Evolutionary conservation across 2,888 invertebrate species (phyloP), one percentile per base, ranked within the genome.

Genomic region (Timema cristinae): DNA sequence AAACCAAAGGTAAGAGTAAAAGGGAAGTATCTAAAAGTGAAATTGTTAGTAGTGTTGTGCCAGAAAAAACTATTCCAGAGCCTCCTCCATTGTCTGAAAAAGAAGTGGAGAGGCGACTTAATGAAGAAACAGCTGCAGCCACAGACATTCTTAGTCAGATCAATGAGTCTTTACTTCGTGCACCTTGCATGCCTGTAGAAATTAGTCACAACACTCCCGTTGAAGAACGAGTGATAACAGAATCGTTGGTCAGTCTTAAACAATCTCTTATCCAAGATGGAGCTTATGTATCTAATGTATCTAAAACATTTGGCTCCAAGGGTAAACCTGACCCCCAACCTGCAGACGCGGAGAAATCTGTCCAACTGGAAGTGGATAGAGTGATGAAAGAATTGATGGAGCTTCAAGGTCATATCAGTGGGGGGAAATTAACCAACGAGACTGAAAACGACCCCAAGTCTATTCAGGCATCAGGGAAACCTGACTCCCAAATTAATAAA

Each of bases 81-180:
- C 5, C 61, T 9, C 59, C 68, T 11, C 32, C 52, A n/a, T 50
- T 68, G n/a, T 59, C 51, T 15, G 71, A 73, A 32, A 63, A 70
- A 69, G 69, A 72, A 47, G 66, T 61, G 47, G 71, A 71, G 56
- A 66, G 50, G 50, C 54, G 63, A n/a, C 54, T 56, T 51, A 59
- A 71, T 67, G 61, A 68, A 11, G 71, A 72, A 70, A 83, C 83
- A 5, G 80, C 81, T 72, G 82, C 83, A 2, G 83, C 83, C 15
- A 83, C 82, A 8, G 82, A 81, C 76, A 80, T 81, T 61, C 78
- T 83, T n/a, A 82, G 82, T 77, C 82, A 82, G 76, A 81, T 82
- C 66, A 82, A 82, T 70, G 77, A 79, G n/a, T 75, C 74, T 32
- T 32, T 32, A 32, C 32, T 32, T 32, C 32, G 32, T 32, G 32